Evolutionary conservation across 1,140 invertebrate genomes (phyloP), one percentile per base, ranked within the genome.

Genomic region (Orussus abietinus): DNA sequence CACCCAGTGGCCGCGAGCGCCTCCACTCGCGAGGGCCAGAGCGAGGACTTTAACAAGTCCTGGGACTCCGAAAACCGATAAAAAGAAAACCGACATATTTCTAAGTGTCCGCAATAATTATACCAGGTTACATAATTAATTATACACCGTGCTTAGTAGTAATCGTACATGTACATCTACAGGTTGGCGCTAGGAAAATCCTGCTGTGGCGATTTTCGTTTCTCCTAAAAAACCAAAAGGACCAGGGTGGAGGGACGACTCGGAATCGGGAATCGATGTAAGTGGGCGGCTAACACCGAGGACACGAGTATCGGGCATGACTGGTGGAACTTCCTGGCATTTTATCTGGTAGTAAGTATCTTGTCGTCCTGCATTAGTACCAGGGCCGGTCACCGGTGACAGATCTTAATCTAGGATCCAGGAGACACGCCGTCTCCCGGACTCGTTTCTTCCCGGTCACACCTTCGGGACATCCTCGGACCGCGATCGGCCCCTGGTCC

Each of bases 311-410:
- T 39, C 14, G 38, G 15, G 45, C 43, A 51, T 56, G 54, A 59
- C 49, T 59, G 47, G 51, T 31, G 42, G 43, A 61, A 56, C 46
- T 47, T 49, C 32, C 34, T 34, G 54, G 52, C 43, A 68, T 64
- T 61, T 66, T 62, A 68, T 68, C 65, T 57, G 53, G 51, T 47
- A 48, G 51, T 45, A 49, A 44, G 49, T 62, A 63, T 68, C 65
- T 68, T 53, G 51, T 55, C 44, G 47, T 41, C 42, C 22, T 51
- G 55, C 49, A 59, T 61, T 61, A 59, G 56, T 45, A 29, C 40
- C 47, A 36, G 41, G 47, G 45, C 46, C 42, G 49, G 57, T 58
- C 55, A 51, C 29, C 39, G 40, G 42, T 62, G 64, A 66, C 62
- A 66, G 66, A 69, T 69, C 45, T 38, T 66, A 66, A 69, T 69